Conservation (phyloP, 2,888 invertebrate species). For the Urechis unicinctus region DNA sequence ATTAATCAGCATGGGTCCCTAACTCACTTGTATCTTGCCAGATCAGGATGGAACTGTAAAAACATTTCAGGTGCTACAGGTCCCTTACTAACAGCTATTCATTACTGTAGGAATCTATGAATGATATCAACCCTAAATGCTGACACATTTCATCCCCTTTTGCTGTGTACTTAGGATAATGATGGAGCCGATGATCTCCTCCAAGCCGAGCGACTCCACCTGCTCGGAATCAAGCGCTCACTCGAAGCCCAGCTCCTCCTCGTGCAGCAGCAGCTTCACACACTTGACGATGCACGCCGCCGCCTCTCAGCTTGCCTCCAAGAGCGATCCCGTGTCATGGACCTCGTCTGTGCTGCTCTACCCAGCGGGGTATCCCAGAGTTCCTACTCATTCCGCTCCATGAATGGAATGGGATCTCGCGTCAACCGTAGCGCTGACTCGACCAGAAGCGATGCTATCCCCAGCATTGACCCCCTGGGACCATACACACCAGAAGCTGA, state of each 20-base stretch:
- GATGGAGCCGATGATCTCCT: constrained; percentile 49
- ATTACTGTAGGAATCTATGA: too few relatives aligned
- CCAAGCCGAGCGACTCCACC: constrained; percentile 41
- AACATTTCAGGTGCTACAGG: too few relatives aligned
- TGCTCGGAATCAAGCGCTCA: constrained; percentile 43
- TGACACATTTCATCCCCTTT: too few relatives aligned
- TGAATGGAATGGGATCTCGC: neutral
- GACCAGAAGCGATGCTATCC: neutral
- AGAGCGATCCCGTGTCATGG: constrained; percentile 45
- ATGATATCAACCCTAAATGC: too few relatives aligned
- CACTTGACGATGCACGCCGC: constrained; percentile 38
- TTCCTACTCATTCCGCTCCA: neutral
- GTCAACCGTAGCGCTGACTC: neutral
- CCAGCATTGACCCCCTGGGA: constrained; percentile 34
- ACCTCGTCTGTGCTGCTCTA: constrained; percentile 42
- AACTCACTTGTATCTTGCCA: too few relatives aligned
- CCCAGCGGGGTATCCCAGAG: constrained; percentile 14
- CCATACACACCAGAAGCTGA: constrained; percentile 45
- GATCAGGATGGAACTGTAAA: too few relatives aligned
- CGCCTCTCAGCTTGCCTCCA: constrained; percentile 38
- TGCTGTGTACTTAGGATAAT: constrained; percentile 27
- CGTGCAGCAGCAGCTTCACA: constrained; percentile 45
- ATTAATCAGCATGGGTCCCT: too few relatives aligned
- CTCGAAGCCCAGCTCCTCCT: constrained; percentile 43
- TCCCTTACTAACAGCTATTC: too few relatives aligned